These are phyloP conservation scores for Pandemis corylana DNA, from an alignment of 2,888 invertebrate genomes.

Conservation along the genomic window DNA sequence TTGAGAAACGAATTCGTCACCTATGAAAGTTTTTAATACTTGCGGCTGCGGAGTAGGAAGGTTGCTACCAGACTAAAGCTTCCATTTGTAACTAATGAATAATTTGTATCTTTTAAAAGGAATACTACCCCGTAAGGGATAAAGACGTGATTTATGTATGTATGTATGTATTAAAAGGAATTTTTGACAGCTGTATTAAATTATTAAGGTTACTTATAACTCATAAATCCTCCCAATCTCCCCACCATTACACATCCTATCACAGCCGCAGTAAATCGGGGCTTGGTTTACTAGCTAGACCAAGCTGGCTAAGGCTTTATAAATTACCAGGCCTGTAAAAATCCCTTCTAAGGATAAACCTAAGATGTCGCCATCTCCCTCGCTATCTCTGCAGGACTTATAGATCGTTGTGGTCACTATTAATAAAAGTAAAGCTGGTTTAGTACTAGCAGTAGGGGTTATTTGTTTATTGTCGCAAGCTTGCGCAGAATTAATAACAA, in stretches of 20 bases:
- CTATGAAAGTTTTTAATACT: too few species aligned
- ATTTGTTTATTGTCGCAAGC: too few species aligned
- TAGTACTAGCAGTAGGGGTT: neutral
- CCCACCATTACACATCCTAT: constrained; percentile 6
- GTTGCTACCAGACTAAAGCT: too few species aligned
- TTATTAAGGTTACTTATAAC: neutral
- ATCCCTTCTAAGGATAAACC: constrained; percentile 8
- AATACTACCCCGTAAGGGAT: too few species aligned
- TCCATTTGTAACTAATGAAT: too few species aligned
- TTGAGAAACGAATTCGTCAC: too few species aligned
- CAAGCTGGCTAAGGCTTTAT: constrained; percentile 47
- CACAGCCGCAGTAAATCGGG: neutral
- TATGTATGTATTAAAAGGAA: too few species aligned
- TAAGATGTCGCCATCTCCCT: constrained; percentile 15
- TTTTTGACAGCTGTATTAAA: too few species aligned
- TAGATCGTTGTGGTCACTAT: neutral
- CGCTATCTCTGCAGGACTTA: constrained; percentile 23
- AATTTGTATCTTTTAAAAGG: too few species aligned
- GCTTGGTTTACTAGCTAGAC: constrained; percentile 14
- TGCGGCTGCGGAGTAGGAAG: too few species aligned
- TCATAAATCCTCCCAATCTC: neutral
- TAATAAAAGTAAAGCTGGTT: neutral
- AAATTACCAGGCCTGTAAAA: constrained; percentile 56
- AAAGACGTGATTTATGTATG: too few species aligned
- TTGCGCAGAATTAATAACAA: too few species aligned